Evolutionary conservation across 2,797 vertebrate species (phyloP), one percentile per base, ranked within the genome.

Genomic region (Phataginus tetradactyla): DNA sequence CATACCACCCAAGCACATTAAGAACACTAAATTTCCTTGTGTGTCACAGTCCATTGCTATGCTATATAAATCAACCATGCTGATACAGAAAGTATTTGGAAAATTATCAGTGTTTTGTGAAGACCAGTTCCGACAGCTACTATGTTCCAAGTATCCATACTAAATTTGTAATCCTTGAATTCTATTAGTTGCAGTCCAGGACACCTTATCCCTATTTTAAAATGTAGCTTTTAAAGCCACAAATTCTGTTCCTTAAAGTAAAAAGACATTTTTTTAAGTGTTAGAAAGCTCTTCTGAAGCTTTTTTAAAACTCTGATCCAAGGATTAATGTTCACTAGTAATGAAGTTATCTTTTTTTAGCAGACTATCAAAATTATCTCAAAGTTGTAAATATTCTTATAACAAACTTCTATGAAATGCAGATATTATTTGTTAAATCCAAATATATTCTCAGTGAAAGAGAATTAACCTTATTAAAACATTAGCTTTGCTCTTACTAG

Each of bases 181-280:
- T 86, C 80, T 92, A 57, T 39, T 34, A 39, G 17, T 87, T 92
- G 86, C 90, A 90, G 21, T 59, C 55, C 27, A 51, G 17, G 18
- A 90, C 37, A 81, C 12, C n/a, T 92, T 74, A 89, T 63, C 25
- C 57, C 32, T 87, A 77, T 39, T 96, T 94, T 85, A 94, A 87
- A 94, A 57, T 68, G 68, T 66, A 90, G 69, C 80, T 92, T 90
- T 93, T 81, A 87, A 93, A 93, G 77, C 51, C 69, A 93, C 78
- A 86, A 78, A 83, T 91, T 93, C 59, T 72, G 69, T 25, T 81
- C 53, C 55, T 79, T 86, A 93, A 71, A 21, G 51, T 25, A 66
- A 71, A 94, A 71, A 94, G 10, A 92, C 9, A 51, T 25, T 71
- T 75, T 18, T 13, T 27, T 2, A 0, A 79, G 7, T 92, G 55